Percentiles rank a stretch among this genome's conserved stretches.
Evolutionary conservation across 2,113 vertebrate species (phyloP).

Genomic region (Fregetta grallaria): DNA sequence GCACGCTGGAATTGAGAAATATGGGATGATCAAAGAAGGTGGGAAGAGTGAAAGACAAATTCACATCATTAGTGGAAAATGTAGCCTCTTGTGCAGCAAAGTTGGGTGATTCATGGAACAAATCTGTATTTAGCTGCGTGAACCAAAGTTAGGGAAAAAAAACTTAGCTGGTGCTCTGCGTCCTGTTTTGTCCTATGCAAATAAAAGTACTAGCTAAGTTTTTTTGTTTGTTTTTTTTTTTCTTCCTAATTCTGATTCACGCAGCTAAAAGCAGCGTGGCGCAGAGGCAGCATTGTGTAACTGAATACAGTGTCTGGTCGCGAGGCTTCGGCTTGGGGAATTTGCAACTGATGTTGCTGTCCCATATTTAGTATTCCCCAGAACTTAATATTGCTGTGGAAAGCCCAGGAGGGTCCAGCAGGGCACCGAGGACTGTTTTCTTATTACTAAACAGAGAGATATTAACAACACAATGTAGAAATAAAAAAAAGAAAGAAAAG

Average conservation of each 20-base stretch:
- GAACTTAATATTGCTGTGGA: background rate
- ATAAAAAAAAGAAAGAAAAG: constrained; percentile 35
- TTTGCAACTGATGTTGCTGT: background rate
- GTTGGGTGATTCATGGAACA: constrained; percentile 1
- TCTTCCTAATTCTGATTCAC: fast-evolving
- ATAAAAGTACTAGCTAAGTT: background rate
- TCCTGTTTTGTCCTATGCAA: background rate
- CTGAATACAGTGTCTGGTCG: background rate
- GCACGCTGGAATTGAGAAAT: background rate
- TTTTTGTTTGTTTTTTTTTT: too few species aligned
- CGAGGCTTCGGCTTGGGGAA: background rate
- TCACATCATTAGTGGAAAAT: background rate
- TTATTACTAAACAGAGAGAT: constrained; percentile 73
- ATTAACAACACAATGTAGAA: constrained; percentile 79
- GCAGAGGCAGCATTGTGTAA: background rate
- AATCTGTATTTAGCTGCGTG: background rate
- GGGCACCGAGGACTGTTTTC: constrained; percentile 65
- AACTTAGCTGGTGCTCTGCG: fast-evolving
- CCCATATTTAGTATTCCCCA: constrained; percentile 6
- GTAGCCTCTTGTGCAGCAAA: background rate
- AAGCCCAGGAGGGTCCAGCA: constrained; percentile 34
- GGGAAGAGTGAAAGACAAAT: constrained; percentile 29
- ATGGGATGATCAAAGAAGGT: constrained; percentile 34
- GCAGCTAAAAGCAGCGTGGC: background rate
- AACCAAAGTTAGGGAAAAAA: background rate